Percentiles rank a stretch among this genome's conserved stretches.
Conservation (phyloP, 2,888 invertebrate genomes). For the Neuroscelio doddi region DNA sequence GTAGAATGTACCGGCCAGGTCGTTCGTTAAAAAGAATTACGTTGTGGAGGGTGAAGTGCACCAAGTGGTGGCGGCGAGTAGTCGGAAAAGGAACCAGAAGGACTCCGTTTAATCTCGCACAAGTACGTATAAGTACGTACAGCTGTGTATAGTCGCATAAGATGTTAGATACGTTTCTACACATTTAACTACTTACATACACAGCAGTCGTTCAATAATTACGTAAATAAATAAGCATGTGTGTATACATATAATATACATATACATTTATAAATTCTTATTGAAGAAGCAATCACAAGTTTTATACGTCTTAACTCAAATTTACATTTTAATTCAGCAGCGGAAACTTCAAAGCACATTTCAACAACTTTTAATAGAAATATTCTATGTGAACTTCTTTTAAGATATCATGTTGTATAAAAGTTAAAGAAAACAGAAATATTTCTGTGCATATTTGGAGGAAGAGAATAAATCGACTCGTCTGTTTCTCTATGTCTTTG, state of each 20-base stretch:
- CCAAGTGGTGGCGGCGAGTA: conserved; percentile 2
- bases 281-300: too few relatives aligned
- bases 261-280: too few relatives aligned
- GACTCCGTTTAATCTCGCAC: conserved; percentile 33
- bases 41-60: conserved; percentile 12
- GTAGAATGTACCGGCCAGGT: conserved; percentile 18
- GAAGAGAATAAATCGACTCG: too few relatives aligned
- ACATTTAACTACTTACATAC: conserved; percentile 16
- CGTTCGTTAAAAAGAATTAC: conserved; percentile 35
- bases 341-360: too few relatives aligned
- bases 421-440: too few relatives aligned
- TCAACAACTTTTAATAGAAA: too few relatives aligned
- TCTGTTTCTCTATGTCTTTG: too few relatives aligned
- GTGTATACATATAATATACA: conserved; percentile 7
- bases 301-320: too few relatives aligned
- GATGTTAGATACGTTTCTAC: conserved; percentile 14
- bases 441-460: too few relatives aligned
- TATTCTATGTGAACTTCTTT: too few relatives aligned
- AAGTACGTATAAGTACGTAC: conserved; percentile 22
- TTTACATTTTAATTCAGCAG: too few relatives aligned
- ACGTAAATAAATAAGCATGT: conserved; percentile 21
- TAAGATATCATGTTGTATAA: too few relatives aligned
- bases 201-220: conserved; percentile 20
- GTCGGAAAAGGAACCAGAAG: conserved; percentile 21
- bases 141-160: conserved; percentile 22